A percentile compares a stretch with the other conserved stretches of the same genome.
phyloP scores from a whole-genome alignment of 2,797 vertebrate species.

The Chelon auratus region DNA sequence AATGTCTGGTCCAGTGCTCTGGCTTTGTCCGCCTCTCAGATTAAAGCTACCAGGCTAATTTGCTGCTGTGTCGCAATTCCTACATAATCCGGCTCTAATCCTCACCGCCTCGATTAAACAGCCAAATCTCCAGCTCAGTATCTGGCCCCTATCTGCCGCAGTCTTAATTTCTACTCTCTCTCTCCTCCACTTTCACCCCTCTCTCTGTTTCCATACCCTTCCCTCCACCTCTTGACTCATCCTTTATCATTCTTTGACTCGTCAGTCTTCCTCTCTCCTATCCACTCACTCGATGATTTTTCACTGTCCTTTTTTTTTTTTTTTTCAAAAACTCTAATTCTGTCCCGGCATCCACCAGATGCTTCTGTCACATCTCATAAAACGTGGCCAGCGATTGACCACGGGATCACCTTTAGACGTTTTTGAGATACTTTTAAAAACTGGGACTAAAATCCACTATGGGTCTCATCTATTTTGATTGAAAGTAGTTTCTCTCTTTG shows the following conservation, averaged over 20 bases:
- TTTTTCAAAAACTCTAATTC: background rate
- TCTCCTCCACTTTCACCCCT: constrained; percentile 32
- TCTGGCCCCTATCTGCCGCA: constrained; percentile 69
- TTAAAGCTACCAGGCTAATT: constrained; percentile 86
- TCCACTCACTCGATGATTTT: background rate
- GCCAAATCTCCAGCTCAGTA: constrained; percentile 80
- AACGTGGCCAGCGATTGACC: background rate
- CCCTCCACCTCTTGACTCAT: constrained; percentile 34
- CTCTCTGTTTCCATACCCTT: constrained; percentile 27
- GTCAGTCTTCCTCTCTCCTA: constrained; percentile 29
- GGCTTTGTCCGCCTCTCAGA: constrained; percentile 78
- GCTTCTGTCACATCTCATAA: constrained; percentile 19
- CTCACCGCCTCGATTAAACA: constrained; percentile 83
- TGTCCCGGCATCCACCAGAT: background rate
- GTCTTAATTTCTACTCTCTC: constrained; percentile 59
- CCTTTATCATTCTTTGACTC: constrained; percentile 33
- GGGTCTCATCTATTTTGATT: background rate
- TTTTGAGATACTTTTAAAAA: constrained; percentile 11
- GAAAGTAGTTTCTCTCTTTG: background rate
- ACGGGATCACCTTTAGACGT: constrained; percentile 25
- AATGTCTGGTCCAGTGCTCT: constrained; percentile 66
- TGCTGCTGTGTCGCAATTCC: constrained; percentile 82
- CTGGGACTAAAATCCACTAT: background rate
- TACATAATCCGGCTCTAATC: constrained; percentile 85
- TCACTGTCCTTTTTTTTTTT: constrained; percentile 9